Base-by-base conservation (phyloP, 2,888 invertebrate genomes). In the Himalopsyche anomala region DNA sequence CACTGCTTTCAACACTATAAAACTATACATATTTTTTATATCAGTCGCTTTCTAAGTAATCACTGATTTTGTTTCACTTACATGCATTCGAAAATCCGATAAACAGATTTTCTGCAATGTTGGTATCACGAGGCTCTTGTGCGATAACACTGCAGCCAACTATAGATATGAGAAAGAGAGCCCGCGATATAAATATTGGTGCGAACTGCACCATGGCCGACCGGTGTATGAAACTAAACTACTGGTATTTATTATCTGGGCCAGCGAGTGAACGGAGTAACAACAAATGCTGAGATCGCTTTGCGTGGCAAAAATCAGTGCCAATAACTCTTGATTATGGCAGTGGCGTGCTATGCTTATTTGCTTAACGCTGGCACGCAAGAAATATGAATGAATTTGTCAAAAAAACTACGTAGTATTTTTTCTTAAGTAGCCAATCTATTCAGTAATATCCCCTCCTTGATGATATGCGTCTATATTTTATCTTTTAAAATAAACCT, bases 11-110 rank as follows among this genome's bases (percentile, higher is more conserved):
- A 51, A 15, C 5, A 51, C 45, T 45, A 51, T 15, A 51, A 15
- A 51, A 45, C 0, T 45, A 40, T 40, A 40, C 9, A 45, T 51
- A 4, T 51, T 51, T 19, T 62, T 8, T 19, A 19, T 6, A 62
- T 4, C 4, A 8, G 19, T 15, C 62, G 19, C 62, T 62, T 62
- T 62, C 62, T 62, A n/a, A 62, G 19, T 62, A 6, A 62, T 19
- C 19, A 62, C 62, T 28, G 62, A 19, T 15, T 62, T 62, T 19
- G n/a, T 19, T 19, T 38, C 84, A 87, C 86, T 87, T 80, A 85
- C 85, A 86, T 69, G 85, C 83, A 79, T 87, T 84, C 6, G 87
- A 86, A 45, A 85, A 45, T n/a, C 54, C 84, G 54, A 82, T 85
- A 69, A 86, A 84, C 40, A 87, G 45, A 51, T 86, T 86, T 84